Conservation (phyloP, 2,888 invertebrate species). For the Meandrusa payeni region DNA sequence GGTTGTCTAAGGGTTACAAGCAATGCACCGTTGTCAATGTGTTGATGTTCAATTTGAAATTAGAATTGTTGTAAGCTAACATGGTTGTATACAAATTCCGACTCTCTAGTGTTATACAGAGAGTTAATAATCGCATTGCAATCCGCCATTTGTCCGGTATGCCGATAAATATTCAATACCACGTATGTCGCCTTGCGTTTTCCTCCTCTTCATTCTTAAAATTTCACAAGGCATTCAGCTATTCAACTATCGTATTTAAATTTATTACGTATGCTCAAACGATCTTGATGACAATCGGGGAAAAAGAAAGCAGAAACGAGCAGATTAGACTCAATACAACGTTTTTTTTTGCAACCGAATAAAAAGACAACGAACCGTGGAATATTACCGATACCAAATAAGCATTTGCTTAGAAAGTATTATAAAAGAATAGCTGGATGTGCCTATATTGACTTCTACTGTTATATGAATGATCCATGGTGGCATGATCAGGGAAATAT, state of each 20-base stretch:
- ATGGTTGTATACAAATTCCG: conserved; percentile 42
- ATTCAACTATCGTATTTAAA: background rate
- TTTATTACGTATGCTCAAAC: background rate
- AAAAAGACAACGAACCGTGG: too few relatives aligned
- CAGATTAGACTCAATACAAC: too few relatives aligned
- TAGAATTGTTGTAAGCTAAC: conserved; percentile 21
- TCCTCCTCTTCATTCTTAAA: conserved; percentile 19
- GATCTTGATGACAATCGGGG: too few relatives aligned
- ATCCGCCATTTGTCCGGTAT: conserved; percentile 26
- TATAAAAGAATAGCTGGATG: too few relatives aligned
- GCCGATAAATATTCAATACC: conserved; percentile 33
- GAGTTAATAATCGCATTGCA: conserved; percentile 32
- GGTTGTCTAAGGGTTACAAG: background rate
- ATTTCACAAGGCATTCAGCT: conserved; percentile 11
- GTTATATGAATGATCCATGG: too few relatives aligned
- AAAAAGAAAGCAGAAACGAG: too few relatives aligned
- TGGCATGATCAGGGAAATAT: too few relatives aligned
- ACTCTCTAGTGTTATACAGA: conserved; percentile 38
- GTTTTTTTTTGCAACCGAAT: too few relatives aligned
- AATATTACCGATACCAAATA: too few relatives aligned
- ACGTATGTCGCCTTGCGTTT: conserved; percentile 21
- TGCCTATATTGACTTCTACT: too few relatives aligned
- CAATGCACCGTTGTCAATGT: background rate
- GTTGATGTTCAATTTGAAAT: conserved; percentile 20
- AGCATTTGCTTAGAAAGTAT: too few relatives aligned